These are phyloP conservation scores for Esperia sulphurella DNA, from an alignment of 2,888 invertebrate genomes.

Conservation along the genomic window DNA sequence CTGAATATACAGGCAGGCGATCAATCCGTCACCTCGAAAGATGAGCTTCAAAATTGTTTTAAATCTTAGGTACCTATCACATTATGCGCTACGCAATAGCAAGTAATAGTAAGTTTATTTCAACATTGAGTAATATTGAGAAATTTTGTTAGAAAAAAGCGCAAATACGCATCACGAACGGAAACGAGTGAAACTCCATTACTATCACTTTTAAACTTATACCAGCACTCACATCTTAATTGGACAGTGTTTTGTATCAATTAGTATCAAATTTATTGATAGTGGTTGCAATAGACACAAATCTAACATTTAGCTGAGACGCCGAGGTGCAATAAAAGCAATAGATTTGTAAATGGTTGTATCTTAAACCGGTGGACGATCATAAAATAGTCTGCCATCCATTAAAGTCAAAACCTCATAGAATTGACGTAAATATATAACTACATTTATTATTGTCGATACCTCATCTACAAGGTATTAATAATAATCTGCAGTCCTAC, in stretches of 20 bases:
- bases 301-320: conserved; percentile 17
- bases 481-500: too few species aligned
- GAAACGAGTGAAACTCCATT: not conserved
- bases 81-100: too few species aligned
- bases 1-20: too few species aligned
- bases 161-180: not conserved
- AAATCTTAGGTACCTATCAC: too few species aligned
- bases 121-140: conserved; percentile 10
- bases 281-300: not conserved
- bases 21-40: too few species aligned
- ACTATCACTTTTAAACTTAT: not conserved
- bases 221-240: not conserved
- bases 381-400: too few species aligned
- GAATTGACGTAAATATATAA: too few species aligned
- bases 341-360: not conserved
- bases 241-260: not conserved
- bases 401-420: too few species aligned
- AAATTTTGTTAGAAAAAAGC: not conserved
- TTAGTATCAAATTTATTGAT: not conserved
- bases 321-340: conserved; percentile 25
- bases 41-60: too few species aligned
- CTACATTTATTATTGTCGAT: too few species aligned
- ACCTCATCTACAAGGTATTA: too few species aligned
- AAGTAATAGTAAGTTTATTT: not conserved
- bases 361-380: not conserved